A percentile compares a stretch with the other conserved stretches of the same genome.
phyloP scores from a whole-genome alignment of 2,113 vertebrate species.

The Podarcis raffonei region DNA sequence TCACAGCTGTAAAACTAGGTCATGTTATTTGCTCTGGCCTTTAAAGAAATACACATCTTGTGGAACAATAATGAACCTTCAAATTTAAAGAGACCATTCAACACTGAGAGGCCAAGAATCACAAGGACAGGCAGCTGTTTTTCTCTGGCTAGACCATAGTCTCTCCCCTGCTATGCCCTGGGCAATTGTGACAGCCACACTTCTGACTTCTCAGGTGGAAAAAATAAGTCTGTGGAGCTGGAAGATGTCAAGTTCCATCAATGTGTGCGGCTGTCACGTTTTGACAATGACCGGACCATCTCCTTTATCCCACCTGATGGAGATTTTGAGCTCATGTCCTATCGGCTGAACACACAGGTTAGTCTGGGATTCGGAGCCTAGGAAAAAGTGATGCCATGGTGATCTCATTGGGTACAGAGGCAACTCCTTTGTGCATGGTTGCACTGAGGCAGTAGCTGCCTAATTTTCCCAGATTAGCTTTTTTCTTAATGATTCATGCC shows the following conservation, averaged over 20 bases:
- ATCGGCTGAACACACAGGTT: constrained; percentile 89
- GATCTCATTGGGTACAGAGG: no score
- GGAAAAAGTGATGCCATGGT: neutral
- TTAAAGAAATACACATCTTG: no score
- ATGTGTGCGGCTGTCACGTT: constrained; percentile 89
- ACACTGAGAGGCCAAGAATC: neutral
- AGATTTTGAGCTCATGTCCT: constrained; percentile 92
- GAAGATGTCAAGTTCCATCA: constrained; percentile 92
- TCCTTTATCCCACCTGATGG: constrained; percentile 90
- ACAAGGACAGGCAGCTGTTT: neutral
- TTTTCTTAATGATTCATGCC: neutral
- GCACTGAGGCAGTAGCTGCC: neutral
- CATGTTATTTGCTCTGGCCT: no score
- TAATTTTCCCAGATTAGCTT: neutral
- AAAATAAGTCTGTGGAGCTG: constrained; percentile 89
- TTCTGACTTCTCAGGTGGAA: constrained; percentile 78
- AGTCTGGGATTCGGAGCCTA: constrained; percentile 49
- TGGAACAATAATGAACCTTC: no score
- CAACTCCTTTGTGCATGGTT: neutral
- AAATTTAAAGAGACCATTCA: no score
- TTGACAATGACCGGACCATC: constrained; percentile 90
- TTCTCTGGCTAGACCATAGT: neutral
- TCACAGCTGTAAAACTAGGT: no score
- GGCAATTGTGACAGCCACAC: neutral
- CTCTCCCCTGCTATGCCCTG: no score